Evolutionary conservation across 2,797 vertebrate genomes (phyloP).

Genomic region (Leucoraja ocellata): DNA sequence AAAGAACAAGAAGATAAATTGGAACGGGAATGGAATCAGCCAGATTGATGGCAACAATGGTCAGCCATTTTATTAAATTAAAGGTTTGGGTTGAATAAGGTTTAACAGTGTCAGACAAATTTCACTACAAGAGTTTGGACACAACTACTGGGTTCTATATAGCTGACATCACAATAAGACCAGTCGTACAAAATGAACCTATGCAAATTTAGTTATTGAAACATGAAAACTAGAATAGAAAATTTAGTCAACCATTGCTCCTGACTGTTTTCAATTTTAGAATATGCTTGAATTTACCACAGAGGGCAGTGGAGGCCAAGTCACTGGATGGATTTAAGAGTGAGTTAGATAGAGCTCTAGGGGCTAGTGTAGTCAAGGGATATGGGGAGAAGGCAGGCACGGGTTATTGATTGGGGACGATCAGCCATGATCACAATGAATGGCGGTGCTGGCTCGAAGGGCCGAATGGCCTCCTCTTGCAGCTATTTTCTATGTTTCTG

Average conservation of each 20-base stretch:
- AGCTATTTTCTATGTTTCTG: no score
- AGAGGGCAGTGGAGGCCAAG: no score
- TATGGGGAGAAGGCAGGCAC: no score
- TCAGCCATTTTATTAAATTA: not conserved
- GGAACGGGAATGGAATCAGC: not conserved
- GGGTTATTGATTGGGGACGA: no score
- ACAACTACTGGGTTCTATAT: not conserved
- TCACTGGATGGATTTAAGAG: no score
- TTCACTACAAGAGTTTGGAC: not conserved
- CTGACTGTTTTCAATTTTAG: not conserved
- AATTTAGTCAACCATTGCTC: not conserved
- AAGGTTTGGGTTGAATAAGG: not conserved
- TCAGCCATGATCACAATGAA: no score
- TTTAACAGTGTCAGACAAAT: not conserved
- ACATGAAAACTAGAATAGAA: not conserved
- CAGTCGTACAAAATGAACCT: not conserved
- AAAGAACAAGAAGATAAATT: constrained; percentile 3
- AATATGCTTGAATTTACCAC: not conserved
- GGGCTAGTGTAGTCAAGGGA: no score
- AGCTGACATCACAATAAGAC: not conserved
- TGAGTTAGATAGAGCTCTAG: no score
- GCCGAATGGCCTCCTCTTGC: no score
- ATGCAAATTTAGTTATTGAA: not conserved
- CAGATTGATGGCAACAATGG: not conserved
- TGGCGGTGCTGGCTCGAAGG: no score